Conservation (phyloP, 2,113 vertebrate genomes). For the Motacilla alba region DNA sequence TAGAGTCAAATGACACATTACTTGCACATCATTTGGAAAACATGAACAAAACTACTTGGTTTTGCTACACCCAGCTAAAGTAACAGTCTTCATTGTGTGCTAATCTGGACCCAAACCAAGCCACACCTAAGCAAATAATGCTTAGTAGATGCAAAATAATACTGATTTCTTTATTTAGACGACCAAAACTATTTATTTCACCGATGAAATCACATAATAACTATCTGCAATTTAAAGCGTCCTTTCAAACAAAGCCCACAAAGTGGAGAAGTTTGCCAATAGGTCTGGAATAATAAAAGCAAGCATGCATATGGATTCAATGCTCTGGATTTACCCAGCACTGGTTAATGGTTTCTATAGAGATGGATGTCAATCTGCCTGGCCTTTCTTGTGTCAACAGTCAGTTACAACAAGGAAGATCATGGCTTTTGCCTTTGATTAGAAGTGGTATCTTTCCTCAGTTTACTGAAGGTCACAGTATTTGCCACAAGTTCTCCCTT, state of each 20-base stretch:
- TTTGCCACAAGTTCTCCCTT: constrained; percentile 73
- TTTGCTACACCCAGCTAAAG: constrained; percentile 92
- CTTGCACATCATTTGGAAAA: constrained; percentile 88
- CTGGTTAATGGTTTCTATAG: constrained; percentile 83
- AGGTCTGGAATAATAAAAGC: constrained; percentile 79
- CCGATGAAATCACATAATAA: constrained; percentile 76
- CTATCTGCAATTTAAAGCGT: constrained; percentile 73
- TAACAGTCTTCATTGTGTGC: constrained; percentile 83
- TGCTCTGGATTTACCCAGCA: constrained; percentile 77
- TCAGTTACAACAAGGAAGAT: constrained; percentile 81
- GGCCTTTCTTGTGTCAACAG: constrained; percentile 87
- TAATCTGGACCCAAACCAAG: constrained; percentile 84
- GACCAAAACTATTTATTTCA: constrained; percentile 78
- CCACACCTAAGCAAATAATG: constrained; percentile 93
- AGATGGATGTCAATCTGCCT: constrained; percentile 84
- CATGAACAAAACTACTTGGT: constrained; percentile 87
- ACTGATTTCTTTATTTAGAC: constrained; percentile 80
- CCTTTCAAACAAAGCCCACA: constrained; percentile 80
- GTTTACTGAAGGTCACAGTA: constrained; percentile 84
- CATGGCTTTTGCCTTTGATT: constrained; percentile 83
- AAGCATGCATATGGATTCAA: constrained; percentile 83
- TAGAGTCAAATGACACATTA: constrained; percentile 85
- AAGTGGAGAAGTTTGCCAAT: constrained; percentile 76
- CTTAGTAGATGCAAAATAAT: constrained; percentile 79
- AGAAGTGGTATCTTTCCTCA: constrained; percentile 80